phyloP scores from a whole-genome alignment of 1,140 invertebrate genomes.

The Danaus melanippus region DNA sequence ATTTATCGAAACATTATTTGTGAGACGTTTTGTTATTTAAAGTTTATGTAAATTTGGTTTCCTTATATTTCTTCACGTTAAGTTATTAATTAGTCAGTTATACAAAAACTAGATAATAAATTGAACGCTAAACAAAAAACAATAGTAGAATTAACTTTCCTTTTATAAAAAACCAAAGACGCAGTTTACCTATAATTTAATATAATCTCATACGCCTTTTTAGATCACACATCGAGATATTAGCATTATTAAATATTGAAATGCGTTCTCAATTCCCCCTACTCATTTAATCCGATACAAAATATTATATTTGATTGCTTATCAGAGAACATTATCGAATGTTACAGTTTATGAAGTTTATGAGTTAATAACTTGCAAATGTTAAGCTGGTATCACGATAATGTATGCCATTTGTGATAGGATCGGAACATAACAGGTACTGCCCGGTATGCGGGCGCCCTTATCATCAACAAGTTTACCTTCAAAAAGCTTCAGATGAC shows the following conservation, averaged over 20 bases:
- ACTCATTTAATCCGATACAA: no score
- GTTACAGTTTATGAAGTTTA: no score
- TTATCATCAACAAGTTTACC: slow-evolving; percentile 30
- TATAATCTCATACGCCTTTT: slow-evolving; percentile 27
- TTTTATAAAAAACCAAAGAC: slow-evolving; percentile 14
- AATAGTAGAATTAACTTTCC: slow-evolving; percentile 6
- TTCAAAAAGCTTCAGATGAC: slow-evolving; percentile 30
- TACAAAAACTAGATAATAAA: neutral
- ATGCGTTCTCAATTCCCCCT: no score
- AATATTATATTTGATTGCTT: no score
- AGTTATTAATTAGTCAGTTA: no score
- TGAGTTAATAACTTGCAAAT: no score
- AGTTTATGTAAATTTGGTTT: no score
- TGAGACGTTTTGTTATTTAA: no score
- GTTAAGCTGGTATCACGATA: no score
- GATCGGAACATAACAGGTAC: slow-evolving; percentile 17
- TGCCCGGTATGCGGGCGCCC: slow-evolving; percentile 22
- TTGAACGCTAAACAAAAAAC: neutral
- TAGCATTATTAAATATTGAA: slow-evolving; percentile 2
- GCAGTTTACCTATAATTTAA: slow-evolving; percentile 25
- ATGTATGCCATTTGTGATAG: slow-evolving; percentile 6
- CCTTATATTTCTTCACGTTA: no score
- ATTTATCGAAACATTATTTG: no score
- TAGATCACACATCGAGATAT: slow-evolving; percentile 23
- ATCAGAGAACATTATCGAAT: no score